Evolutionary conservation across 2,888 invertebrate species (phyloP), one percentile per base, ranked within the genome.

Genomic region (Mechanitis messenoides): DNA sequence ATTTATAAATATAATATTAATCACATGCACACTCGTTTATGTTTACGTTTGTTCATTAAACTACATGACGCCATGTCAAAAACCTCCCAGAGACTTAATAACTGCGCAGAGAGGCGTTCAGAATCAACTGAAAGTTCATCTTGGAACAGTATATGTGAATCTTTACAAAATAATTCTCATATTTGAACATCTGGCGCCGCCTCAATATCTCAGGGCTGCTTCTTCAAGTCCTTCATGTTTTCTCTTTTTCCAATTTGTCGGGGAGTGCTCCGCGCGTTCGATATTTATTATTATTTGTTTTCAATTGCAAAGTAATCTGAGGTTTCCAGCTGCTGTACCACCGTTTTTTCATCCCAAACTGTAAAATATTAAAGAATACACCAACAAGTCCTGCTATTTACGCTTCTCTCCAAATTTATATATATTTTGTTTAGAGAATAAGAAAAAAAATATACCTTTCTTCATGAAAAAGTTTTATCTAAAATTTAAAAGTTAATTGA

Each of bases 241-340:
- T 81, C 77, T 78, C 76, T 80, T 84, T 85, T 85, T 85, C 80
- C 85, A 84, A 85, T 85, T 85, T 83, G 75, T 77, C 76, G 80
- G 76, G 75, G 79, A 78, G 77, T 80, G 79, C 78, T 78, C 77
- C 78, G 71, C 73, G 72, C 77, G 77, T 75, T 75, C 74, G 75
- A 79, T 87, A 86, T 88, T 88, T 88, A 87, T 87, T 87, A 85
- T 87, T 87, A 87, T 88, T 88, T 87, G 87, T 87, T 87, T 87
- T 87, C 87, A 87, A 87, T 88, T 86, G 87, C 85, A 82, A 85
- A 87, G 85, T 84, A 87, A 87, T 87, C 87, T 86, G 79, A 75
- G 81, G 81, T 77, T 80, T 80, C 79, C 86, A 86, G 85, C 83
- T 86, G 86, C 78, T 71, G 71, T 74, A 76, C 84, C 81, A 80